phyloP scores from a whole-genome alignment of 2,888 invertebrate species.

The Brenthis hecate region DNA sequence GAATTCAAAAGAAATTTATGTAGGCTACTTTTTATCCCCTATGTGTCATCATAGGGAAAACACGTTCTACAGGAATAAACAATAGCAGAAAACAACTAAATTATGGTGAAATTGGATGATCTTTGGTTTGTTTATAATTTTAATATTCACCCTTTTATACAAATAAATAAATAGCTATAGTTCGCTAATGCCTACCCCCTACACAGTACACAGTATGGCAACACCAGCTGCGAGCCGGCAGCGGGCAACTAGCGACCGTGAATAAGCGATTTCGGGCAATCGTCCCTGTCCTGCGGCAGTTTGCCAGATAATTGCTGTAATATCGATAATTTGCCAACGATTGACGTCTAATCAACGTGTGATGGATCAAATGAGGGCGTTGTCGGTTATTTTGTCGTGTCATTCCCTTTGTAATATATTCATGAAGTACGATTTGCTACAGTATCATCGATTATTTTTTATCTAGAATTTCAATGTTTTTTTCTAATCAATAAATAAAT shows the following conservation, averaged over 20 bases:
- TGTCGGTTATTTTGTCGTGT: background rate
- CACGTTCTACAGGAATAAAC: no score
- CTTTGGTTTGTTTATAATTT: background rate
- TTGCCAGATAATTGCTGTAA: slow-evolving; percentile 47
- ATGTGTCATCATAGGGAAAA: no score
- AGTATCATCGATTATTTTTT: background rate
- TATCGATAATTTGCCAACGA: slow-evolving; percentile 43
- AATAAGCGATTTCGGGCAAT: slow-evolving; percentile 71
- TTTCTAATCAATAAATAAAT: no score
- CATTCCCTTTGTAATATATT: slow-evolving; percentile 1
- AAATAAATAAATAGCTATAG: slow-evolving; percentile 20
- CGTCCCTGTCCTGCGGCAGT: slow-evolving; percentile 43
- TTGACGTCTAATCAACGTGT: slow-evolving; percentile 47
- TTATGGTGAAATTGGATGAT: no score
- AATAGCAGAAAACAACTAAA: no score
- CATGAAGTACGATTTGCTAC: background rate
- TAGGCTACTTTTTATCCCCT: no score
- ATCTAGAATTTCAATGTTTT: no score
- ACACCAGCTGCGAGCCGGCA: slow-evolving; percentile 50
- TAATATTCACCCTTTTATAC: background rate
- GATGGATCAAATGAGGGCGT: slow-evolving; percentile 37
- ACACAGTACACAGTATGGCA: slow-evolving; percentile 50
- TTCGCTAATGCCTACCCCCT: slow-evolving; percentile 26
- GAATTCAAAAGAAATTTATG: no score
- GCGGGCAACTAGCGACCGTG: slow-evolving; percentile 73